These are phyloP conservation scores for Pseudocheirus occidentalis DNA, from an alignment of 2,797 vertebrate species.

Conservation along the genomic window DNA sequence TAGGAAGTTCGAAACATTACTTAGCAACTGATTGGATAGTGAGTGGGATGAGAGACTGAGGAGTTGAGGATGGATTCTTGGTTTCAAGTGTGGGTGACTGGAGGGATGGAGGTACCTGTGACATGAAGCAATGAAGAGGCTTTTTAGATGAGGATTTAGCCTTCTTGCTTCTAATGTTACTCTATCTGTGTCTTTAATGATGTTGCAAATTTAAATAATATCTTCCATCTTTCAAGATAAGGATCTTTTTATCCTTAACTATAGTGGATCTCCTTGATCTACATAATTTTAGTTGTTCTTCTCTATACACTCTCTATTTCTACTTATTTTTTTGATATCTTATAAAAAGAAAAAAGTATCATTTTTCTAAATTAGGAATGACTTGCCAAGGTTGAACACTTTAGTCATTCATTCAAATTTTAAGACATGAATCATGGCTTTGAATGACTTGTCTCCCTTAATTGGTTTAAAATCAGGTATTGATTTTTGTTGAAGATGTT, in stretches of 20 bases:
- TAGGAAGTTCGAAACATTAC: background rate
- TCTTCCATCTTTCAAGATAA: background rate
- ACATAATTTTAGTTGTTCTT: background rate
- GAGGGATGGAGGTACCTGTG: background rate
- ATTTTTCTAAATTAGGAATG: constrained; percentile 21
- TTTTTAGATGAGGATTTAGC: background rate
- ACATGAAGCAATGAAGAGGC: background rate
- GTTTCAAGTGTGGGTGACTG: background rate
- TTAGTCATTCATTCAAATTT: background rate
- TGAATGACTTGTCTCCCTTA: background rate
- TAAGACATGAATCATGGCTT: background rate
- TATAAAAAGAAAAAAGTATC: constrained; percentile 8
- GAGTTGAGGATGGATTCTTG: background rate
- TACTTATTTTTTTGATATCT: background rate
- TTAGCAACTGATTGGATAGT: background rate
- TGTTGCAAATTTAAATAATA: background rate
- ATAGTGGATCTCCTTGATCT: background rate
- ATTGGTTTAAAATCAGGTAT: background rate
- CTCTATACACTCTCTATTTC: background rate
- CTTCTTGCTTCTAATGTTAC: background rate
- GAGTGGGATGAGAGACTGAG: background rate
- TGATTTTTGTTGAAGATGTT: background rate
- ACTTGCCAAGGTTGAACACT: background rate
- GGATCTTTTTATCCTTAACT: background rate
- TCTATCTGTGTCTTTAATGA: background rate